A percentile compares a stretch with the other conserved stretches of the same genome.
Evolutionary conservation across 1,140 invertebrate species (phyloP).

Genomic region (Cydia fagiglandana): DNA sequence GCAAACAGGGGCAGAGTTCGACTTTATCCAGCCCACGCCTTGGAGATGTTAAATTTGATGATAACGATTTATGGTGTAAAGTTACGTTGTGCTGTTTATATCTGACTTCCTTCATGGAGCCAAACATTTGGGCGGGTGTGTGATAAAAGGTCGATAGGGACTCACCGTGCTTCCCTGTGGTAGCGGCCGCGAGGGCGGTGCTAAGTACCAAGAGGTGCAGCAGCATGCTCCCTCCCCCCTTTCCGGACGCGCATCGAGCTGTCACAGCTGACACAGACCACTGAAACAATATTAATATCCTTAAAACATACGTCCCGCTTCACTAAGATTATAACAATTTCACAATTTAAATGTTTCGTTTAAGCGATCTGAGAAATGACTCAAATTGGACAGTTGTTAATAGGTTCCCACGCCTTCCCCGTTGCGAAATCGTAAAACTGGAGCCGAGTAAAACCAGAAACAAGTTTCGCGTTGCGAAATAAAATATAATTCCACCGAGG

Average conservation of each 20-base stretch:
- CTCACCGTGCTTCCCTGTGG: conserved; percentile 69
- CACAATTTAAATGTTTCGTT: not conserved
- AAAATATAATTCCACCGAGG: conserved; percentile 71
- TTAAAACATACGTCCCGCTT: not conserved
- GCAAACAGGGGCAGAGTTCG: conserved; percentile 49
- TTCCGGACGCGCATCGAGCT: conserved; percentile 61
- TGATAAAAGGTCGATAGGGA: conserved; percentile 27
- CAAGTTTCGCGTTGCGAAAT: conserved; percentile 69
- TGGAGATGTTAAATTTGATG: conserved; percentile 42
- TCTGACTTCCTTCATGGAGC: conserved; percentile 21
- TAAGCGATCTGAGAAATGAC: conserved; percentile 35
- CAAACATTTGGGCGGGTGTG: conserved; percentile 10
- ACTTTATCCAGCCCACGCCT: conserved; percentile 43
- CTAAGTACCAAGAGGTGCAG: conserved; percentile 71
- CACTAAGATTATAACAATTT: not conserved
- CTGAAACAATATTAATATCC: conserved; percentile 52
- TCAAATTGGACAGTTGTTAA: conserved; percentile 46
- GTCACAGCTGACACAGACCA: conserved; percentile 41
- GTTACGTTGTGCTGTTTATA: conserved; percentile 32
- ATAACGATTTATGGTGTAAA: conserved; percentile 30
- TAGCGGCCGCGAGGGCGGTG: conserved; percentile 69
- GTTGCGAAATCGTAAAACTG: conserved; percentile 44
- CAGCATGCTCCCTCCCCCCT: conserved; percentile 66
- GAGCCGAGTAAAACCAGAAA: conserved; percentile 57
- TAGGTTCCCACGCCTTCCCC: conserved; percentile 45